Conservation (phyloP, 2,888 invertebrate genomes). For the Lepidochitona cinerea region DNA sequence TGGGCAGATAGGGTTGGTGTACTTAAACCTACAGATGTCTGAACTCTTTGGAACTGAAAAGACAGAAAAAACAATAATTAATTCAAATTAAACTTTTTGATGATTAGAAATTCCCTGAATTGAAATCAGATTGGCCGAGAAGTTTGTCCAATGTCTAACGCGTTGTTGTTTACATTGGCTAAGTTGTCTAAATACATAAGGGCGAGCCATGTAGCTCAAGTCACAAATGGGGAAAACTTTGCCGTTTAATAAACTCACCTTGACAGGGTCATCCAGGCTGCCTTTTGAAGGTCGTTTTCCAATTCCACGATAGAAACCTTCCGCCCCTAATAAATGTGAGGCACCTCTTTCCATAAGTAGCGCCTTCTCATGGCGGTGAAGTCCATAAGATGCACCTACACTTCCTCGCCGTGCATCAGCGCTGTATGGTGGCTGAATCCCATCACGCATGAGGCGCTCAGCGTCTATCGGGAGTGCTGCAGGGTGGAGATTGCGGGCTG, state of each 20-base stretch:
- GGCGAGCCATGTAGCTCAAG: too few species aligned
- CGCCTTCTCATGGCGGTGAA: conserved; percentile 53
- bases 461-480: conserved; percentile 12
- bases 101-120: too few species aligned
- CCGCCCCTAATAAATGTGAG: background rate
- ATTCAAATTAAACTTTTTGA: too few species aligned
- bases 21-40: background rate
- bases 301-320: background rate
- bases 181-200: too few species aligned
- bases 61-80: background rate
- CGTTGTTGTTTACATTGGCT: too few species aligned
- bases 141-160: too few species aligned
- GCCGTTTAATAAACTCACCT: too few species aligned
- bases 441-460: conserved; percentile 38
- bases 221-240: too few species aligned
- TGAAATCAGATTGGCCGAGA: too few species aligned
- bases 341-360: conserved; percentile 47
- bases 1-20: background rate
- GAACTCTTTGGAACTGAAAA: background rate
- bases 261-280: background rate
- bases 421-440: conserved; percentile 38
- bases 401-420: conserved; percentile 57
- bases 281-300: background rate
- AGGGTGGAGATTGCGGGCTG: conserved; percentile 36
- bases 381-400: conserved; percentile 55